phyloP scores from a whole-genome alignment of 2,888 invertebrate species.

The Coremacera marginata region DNA sequence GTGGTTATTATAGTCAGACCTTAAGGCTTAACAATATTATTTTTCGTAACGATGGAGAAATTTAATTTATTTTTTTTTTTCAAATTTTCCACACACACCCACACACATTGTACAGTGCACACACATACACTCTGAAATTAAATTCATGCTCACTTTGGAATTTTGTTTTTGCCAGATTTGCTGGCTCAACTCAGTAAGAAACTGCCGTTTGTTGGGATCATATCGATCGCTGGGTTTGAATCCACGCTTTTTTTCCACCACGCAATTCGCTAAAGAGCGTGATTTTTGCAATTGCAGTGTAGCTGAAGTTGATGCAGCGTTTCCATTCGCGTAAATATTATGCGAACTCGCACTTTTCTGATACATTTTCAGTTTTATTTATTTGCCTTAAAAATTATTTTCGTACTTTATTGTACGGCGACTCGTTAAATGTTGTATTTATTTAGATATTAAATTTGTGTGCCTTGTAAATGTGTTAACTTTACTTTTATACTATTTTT shows the following conservation, averaged over 20 bases:
- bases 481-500: no score
- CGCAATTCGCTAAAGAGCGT: slow-evolving; percentile 72
- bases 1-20: no score
- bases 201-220: slow-evolving; percentile 84
- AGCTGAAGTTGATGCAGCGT: neutral
- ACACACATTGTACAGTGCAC: no score
- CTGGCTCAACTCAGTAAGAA: slow-evolving; percentile 83
- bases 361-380: slow-evolving; percentile 26
- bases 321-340: slow-evolving; percentile 23
- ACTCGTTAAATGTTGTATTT: neutral
- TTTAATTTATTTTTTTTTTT: no score
- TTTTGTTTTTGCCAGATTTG: slow-evolving; percentile 76
- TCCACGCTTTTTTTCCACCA: slow-evolving; percentile 79
- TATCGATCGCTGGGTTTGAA: slow-evolving; percentile 86
- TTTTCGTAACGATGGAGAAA: no score
- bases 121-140: no score
- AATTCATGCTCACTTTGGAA: neutral
- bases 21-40: no score
- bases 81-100: no score
- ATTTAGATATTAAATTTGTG: neutral
- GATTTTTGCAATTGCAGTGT: slow-evolving; percentile 67
- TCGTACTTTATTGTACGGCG: neutral
- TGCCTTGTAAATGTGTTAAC: no score
- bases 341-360: slow-evolving; percentile 39
- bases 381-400: neutral